Evolutionary conservation across 1,140 invertebrate species (phyloP).

Genomic region (Rhyzopertha dominica): DNA sequence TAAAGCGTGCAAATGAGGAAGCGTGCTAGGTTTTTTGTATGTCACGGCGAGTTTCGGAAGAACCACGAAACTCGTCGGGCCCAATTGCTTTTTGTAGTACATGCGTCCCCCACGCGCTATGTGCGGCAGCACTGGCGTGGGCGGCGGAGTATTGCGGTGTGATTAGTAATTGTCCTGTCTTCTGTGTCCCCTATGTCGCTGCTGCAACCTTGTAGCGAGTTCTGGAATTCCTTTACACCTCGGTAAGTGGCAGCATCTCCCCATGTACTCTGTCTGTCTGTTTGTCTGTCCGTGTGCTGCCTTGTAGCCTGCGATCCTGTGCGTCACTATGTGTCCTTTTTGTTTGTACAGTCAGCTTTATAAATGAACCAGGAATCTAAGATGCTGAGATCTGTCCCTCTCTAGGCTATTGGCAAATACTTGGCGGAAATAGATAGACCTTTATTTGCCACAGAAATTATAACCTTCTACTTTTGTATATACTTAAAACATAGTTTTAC

Average conservation of each 20-base stretch:
- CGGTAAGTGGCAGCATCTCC: slow-evolving; percentile 80
- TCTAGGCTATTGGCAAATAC: no score
- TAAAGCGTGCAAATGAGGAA: slow-evolving; percentile 24
- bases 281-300: slow-evolving; percentile 42
- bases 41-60: slow-evolving; percentile 7
- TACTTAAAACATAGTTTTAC: no score
- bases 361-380: no score
- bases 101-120: slow-evolving; percentile 10
- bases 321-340: slow-evolving; percentile 19
- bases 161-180: slow-evolving; percentile 67
- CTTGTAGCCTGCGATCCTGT: slow-evolving; percentile 44
- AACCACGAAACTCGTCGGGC: slow-evolving; percentile 4
- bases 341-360: slow-evolving; percentile 33
- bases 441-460: no score
- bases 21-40: slow-evolving; percentile 10
- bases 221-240: slow-evolving; percentile 95
- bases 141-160: slow-evolving; percentile 56
- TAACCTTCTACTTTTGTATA: no score
- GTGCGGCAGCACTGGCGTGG: slow-evolving; percentile 9
- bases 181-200: slow-evolving; percentile 69
- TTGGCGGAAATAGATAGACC: no score
- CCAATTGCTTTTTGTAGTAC: slow-evolving; percentile 34
- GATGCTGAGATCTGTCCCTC: no score
- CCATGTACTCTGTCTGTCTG: slow-evolving; percentile 43
- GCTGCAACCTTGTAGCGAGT: slow-evolving; percentile 75